A percentile compares a stretch with the other conserved stretches of the same genome.
Conservation (phyloP, 2,888 invertebrate genomes). For the Chalcis sispes region DNA sequence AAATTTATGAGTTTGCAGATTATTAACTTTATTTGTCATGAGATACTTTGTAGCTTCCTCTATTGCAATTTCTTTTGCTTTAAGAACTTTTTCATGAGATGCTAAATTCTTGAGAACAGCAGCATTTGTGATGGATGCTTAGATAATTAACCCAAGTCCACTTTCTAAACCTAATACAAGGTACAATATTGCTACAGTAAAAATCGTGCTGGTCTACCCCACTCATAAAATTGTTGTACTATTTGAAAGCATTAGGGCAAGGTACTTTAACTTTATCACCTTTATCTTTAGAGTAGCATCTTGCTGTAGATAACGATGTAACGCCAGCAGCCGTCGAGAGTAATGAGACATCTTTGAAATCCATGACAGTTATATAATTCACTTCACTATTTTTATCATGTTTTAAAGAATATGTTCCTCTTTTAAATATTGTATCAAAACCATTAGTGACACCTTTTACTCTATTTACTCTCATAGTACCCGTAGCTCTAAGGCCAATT, state of each 20-base stretch:
- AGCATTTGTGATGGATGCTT: too few species aligned
- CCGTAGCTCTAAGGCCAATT: neutral
- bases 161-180: too few species aligned
- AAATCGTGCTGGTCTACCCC: too few species aligned
- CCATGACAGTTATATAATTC: too few species aligned
- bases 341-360: too few species aligned
- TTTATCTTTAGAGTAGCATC: neutral
- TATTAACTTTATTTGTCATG: neutral
- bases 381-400: too few species aligned
- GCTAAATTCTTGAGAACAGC: constrained; percentile 4
- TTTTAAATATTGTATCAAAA: constrained; percentile 4
- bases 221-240: neutral
- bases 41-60: neutral
- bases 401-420: constrained; percentile 10
- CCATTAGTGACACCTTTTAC: neutral
- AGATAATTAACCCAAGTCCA: too few species aligned
- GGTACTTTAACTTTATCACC: neutral
- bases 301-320: neutral
- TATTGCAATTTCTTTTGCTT: constrained; percentile 2
- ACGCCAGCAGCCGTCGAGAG: too few species aligned
- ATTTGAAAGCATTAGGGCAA: constrained; percentile 4
- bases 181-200: too few species aligned
- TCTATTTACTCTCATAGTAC: constrained; percentile 6
- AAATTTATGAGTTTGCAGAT: neutral
- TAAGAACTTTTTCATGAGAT: neutral